Percentiles rank a stretch among this genome's conserved stretches.
phyloP scores from a whole-genome alignment of 2,888 invertebrate species.

The Torymus aiolomorphi region DNA sequence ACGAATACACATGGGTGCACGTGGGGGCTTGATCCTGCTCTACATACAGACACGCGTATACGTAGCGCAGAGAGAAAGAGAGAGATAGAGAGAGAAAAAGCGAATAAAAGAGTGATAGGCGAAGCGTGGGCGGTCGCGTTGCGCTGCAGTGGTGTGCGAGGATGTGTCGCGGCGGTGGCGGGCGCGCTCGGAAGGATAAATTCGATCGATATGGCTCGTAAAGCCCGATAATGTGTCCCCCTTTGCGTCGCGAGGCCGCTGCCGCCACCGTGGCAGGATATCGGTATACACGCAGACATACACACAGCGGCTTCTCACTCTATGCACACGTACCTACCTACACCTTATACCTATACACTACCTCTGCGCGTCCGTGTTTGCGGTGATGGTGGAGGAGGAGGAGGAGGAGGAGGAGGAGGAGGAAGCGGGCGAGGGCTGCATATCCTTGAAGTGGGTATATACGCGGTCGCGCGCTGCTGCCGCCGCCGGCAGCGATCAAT shows the following conservation, averaged over 20 bases:
- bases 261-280: slow-evolving; percentile 14
- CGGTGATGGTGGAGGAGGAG: slow-evolving; percentile 16
- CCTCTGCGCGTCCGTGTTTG: neutral
- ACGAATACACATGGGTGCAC: too few relatives aligned
- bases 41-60: too few relatives aligned
- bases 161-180: neutral
- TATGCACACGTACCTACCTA: neutral
- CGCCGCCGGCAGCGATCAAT: slow-evolving; percentile 2
- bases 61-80: neutral
- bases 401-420: neutral
- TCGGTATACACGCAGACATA: neutral
- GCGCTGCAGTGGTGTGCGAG: neutral
- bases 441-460: slow-evolving; percentile 45
- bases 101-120: slow-evolving; percentile 7
- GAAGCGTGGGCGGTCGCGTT: neutral
- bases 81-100: neutral
- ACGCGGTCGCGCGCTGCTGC: slow-evolving; percentile 19
- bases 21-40: too few relatives aligned
- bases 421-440: slow-evolving; percentile 19
- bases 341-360: neutral
- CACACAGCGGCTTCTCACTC: neutral
- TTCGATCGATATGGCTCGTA: slow-evolving; percentile 54
- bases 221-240: slow-evolving; percentile 50
- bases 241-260: slow-evolving; percentile 34
- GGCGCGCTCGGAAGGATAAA: slow-evolving; percentile 42